Evolutionary conservation across 2,888 invertebrate species (phyloP).

Genomic region (Catocala nupta): DNA sequence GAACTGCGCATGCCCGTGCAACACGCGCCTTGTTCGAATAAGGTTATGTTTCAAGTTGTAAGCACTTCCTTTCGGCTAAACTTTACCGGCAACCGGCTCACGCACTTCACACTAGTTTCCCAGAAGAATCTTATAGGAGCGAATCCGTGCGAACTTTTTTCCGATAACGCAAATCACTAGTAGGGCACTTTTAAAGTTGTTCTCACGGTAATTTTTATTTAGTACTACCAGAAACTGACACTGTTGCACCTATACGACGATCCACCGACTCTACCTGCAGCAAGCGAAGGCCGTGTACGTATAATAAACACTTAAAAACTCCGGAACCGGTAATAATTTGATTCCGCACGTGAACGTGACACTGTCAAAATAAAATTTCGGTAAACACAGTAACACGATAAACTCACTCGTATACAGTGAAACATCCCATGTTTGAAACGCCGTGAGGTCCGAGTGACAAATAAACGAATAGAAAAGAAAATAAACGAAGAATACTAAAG

Average conservation of each 20-base stretch:
- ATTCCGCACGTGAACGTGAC: slow-evolving; percentile 83
- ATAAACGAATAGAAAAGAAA: slow-evolving; percentile 87
- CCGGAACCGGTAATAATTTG: slow-evolving; percentile 84
- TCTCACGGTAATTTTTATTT: slow-evolving; percentile 67
- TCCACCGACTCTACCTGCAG: slow-evolving; percentile 80
- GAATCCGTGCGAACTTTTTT: slow-evolving; percentile 66
- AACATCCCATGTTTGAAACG: slow-evolving; percentile 73
- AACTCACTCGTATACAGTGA: slow-evolving; percentile 70
- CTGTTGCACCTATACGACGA: slow-evolving; percentile 73
- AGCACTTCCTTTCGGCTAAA: slow-evolving; percentile 69
- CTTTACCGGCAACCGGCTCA: slow-evolving; percentile 65
- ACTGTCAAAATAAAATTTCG: slow-evolving; percentile 82
- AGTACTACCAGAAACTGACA: slow-evolving; percentile 67
- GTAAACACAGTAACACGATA: slow-evolving; percentile 67
- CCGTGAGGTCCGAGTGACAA: slow-evolving; percentile 76
- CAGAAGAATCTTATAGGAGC: slow-evolving; percentile 74
- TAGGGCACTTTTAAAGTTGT: slow-evolving; percentile 63
- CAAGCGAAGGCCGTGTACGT: slow-evolving; percentile 81
- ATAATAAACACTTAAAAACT: slow-evolving; percentile 84
- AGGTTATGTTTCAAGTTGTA: slow-evolving; percentile 83
- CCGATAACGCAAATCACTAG: slow-evolving; percentile 54
- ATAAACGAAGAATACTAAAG: slow-evolving; percentile 87
- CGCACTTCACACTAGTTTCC: slow-evolving; percentile 70
- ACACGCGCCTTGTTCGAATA: slow-evolving; percentile 82
- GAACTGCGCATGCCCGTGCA: slow-evolving; percentile 82